Evolutionary conservation across 2,113 vertebrate species (phyloP).

Genomic region (Oenanthe oenanthe): DNA sequence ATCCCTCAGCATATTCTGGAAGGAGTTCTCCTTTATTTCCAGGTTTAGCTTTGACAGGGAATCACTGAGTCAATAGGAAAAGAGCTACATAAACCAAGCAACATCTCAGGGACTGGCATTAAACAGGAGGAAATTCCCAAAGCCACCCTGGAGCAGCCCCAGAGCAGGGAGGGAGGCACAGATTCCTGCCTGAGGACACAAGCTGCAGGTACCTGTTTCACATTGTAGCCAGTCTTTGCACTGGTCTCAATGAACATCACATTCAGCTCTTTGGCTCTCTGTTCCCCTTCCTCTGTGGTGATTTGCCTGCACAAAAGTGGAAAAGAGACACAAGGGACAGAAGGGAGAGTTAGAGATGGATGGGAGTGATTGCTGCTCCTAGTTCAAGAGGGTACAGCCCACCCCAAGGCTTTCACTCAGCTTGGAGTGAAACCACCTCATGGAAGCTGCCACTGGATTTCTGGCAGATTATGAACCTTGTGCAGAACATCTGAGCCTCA

Average conservation of each 20-base stretch:
- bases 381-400: background rate
- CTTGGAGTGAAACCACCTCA: background rate
- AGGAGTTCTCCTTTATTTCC: background rate
- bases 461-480: background rate
- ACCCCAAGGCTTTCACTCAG: background rate
- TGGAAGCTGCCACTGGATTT: background rate
- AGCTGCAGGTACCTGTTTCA: constrained; percentile 85
- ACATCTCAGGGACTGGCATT: background rate
- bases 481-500: background rate
- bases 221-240: constrained; percentile 96
- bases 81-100: background rate
- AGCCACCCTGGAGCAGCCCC: background rate
- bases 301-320: constrained; percentile 86
- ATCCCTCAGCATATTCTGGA: background rate
- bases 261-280: constrained; percentile 95
- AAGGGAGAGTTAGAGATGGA: background rate
- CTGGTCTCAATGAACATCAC: constrained; percentile 98
- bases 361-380: background rate
- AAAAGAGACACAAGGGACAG: constrained; percentile 33
- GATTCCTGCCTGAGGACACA: background rate
- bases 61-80: background rate
- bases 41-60: background rate
- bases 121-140: background rate
- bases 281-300: constrained; percentile 93
- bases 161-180: background rate